Percentiles rank a stretch among this genome's conserved stretches.
phyloP scores from a whole-genome alignment of 2,797 vertebrate species.

The Yasuhikotakia modesta region DNA sequence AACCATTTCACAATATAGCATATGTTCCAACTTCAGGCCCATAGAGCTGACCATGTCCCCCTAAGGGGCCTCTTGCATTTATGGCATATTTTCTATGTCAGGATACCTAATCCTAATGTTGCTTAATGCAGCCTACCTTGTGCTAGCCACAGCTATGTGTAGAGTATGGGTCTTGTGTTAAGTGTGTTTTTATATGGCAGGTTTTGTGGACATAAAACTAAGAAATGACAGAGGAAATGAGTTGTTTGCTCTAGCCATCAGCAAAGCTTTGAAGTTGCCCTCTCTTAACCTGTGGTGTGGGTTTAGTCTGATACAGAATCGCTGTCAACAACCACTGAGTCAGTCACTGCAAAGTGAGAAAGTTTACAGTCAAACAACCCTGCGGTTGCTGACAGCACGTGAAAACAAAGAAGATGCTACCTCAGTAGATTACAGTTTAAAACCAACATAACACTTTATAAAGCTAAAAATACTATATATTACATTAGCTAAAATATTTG shows the following conservation, averaged over 20 bases:
- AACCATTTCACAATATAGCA: too few relatives aligned
- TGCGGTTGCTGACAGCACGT: neutral
- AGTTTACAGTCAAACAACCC: constrained; percentile 9
- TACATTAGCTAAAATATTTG: neutral
- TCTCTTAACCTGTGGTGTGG: constrained; percentile 17
- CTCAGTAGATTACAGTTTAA: neutral
- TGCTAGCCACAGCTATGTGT: constrained; percentile 49
- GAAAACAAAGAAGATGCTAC: neutral
- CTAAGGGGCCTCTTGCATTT: constrained; percentile 52
- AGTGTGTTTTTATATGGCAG: neutral
- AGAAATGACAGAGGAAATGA: constrained; percentile 36
- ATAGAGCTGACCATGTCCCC: constrained; percentile 50
- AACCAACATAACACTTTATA: neutral
- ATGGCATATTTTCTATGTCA: constrained; percentile 46
- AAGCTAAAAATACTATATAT: neutral
- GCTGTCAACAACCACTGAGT: neutral
- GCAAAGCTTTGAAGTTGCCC: constrained; percentile 12
- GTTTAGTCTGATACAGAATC: constrained; percentile 17
- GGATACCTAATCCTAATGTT: neutral
- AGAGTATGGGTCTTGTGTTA: neutral
- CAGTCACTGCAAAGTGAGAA: constrained; percentile 22
- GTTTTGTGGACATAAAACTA: constrained; percentile 21
- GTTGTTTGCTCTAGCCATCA: constrained; percentile 6
- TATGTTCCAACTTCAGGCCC: too few relatives aligned
- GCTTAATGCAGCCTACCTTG: neutral